Percentiles rank a stretch among this genome's conserved stretches.
These are phyloP conservation scores for Sarcophaga carnaria DNA, from an alignment of 2,888 invertebrate species.

Conservation along the genomic window DNA sequence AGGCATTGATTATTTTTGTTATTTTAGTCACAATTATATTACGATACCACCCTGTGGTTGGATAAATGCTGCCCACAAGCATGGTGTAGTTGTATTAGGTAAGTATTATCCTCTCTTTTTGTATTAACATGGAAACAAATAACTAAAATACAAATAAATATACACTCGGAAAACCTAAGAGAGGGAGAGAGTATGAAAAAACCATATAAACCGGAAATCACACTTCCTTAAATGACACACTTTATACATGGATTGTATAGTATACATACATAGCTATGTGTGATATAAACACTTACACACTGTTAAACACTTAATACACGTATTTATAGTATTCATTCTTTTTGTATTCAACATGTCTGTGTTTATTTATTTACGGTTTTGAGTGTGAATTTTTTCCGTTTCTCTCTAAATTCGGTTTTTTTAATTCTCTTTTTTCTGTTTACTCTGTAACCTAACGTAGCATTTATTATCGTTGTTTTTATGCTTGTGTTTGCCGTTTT, in stretches of 20 bases:
- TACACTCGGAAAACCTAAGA: not conserved
- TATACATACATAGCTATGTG: not conserved
- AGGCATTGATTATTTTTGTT: conserved; percentile 95
- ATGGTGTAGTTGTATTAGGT: conserved; percentile 95
- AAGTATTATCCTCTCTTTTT: conserved; percentile 69
- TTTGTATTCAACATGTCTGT: not conserved
- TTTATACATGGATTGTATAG: not conserved
- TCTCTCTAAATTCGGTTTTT: not conserved
- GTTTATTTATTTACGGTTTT: not conserved
- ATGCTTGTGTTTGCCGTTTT: not conserved
- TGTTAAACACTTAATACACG: too few relatives aligned
- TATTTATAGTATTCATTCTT: not conserved
- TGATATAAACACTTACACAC: not conserved
- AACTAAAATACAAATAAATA: not conserved
- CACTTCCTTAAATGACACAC: conserved; percentile 19
- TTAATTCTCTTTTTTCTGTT: too few relatives aligned
- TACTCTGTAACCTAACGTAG: too few relatives aligned
- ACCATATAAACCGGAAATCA: conserved; percentile 29
- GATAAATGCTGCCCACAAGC: conserved; percentile 95
- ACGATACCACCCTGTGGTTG: conserved; percentile 97
- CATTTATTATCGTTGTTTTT: conserved; percentile 33
- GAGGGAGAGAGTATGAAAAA: not conserved
- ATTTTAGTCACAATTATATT: conserved; percentile 97
- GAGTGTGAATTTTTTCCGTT: not conserved
- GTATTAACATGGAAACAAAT: not conserved